Evolutionary conservation across 2,113 vertebrate genomes (phyloP), one percentile per base, ranked within the genome.

Genomic region (Ovis aries): DNA sequence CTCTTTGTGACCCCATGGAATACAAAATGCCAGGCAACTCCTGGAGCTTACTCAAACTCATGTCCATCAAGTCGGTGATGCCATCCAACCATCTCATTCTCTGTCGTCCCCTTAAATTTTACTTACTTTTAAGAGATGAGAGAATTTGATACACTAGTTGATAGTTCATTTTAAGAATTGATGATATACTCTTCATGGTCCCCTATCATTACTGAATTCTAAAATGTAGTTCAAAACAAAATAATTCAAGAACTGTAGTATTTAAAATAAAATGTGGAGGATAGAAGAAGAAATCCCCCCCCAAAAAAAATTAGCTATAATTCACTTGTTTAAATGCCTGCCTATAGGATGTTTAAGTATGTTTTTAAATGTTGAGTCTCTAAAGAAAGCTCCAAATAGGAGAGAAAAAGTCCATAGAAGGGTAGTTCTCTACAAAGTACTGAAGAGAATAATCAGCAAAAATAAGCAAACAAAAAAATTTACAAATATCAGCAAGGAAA

Each of bases 91-190:
- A 71, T 40, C 67, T 71, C 67, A 71, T 36, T 36, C 64, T 71
- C 64, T 40, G 19, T 71, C 1, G 0, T 40, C n/a, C 67, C 9
- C n/a, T 92, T 82, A 62, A 85, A 77, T 52, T 88, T 31, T 64
- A 97, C 21, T 97, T 87, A 31, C 29, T 95, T 74, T 95, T 90
- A 91, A 93, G n/a, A 91, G 23, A 53, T 60, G 12, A 95, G 83
- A 94, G 53, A 84, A 90, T 43, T 64, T 93, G 29, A 80, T 33
- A 93, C 6, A 77, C 6, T 84, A 88, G 78, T 29, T 93, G 40
- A 33, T 88, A 74, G 50, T 43, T 89, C 52, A 95, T 92, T 71
- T 94, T 92, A 83, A 86, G 33, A 93, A 95, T 11, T 77, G 7
- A 85, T 77, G 36, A 93, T 33, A 64, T 7, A 57, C 15, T 64